Base-by-base conservation (phyloP, 2,888 invertebrate species). In the Hoplodrina blanda region DNA sequence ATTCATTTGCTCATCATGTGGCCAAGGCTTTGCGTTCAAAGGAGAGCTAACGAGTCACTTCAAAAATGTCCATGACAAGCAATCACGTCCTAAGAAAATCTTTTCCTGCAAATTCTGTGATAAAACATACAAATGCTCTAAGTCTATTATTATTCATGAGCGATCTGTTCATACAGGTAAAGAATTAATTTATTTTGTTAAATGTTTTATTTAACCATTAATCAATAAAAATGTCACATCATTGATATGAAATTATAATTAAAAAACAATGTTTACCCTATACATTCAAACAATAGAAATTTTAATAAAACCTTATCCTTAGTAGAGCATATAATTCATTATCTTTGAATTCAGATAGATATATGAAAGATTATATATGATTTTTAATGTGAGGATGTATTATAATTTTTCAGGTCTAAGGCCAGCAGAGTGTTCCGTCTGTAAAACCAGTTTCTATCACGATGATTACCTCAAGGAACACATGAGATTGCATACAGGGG, bases 151-250 rank as follows among this genome's bases (percentile, higher is more conserved):
- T 59, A 90, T 96, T 20, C 96, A 96, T 86, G 94, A 95, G 63
- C 89, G 96, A 88, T 95, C 96, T 55, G 93, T 89, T n/a, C 96
- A 96, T 75, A 96, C 96, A 89, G 96, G 96, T 96, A 89, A 80
- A 56, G 1, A 25, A 1, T 65, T 15, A 46, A 50, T 60, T 30
- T 10, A 54, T 49, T 3, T 46, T 20, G 4, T 41, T 37, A 19
- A 13, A 30, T 15, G n/a, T 19, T 44, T 11, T 67, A 15, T 44
- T 44, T 44, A 15, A 44, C 15, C 37, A 37, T 37, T 8, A 8
- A 8, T 37, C 7, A 33, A 0, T 4, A 33, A 4, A 33, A 33
- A 4, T 33, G 5, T 5, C 30, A 30, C 7, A 33, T 3, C 33
- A 33, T 33, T 33, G 33, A 6, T 33, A 37, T 37, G 7, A 37